These are phyloP conservation scores for Edolisoma coerulescens DNA, from an alignment of 2,113 vertebrate genomes.

Conservation along the genomic window DNA sequence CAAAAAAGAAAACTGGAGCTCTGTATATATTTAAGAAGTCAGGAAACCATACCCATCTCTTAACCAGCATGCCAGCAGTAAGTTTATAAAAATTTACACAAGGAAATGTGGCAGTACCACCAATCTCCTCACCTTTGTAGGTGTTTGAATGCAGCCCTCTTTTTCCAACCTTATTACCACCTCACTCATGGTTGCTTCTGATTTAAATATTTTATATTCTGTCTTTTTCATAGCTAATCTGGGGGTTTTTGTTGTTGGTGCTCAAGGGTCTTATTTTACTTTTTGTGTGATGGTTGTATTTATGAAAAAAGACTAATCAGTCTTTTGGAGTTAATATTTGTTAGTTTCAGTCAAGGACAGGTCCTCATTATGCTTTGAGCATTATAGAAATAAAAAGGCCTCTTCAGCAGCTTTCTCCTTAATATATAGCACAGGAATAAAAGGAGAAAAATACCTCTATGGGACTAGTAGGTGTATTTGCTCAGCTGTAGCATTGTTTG, in stretches of 20 bases:
- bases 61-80: not conserved
- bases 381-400: not conserved
- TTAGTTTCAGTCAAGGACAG: not conserved
- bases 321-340: not conserved
- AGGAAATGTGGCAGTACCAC: not conserved
- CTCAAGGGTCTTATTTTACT: not conserved
- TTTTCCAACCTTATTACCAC: not conserved
- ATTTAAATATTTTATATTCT: not conserved
- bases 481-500: not conserved
- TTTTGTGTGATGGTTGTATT: not conserved
- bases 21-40: not conserved
- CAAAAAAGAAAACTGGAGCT: not conserved
- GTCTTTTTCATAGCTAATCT: not conserved
- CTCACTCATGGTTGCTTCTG: not conserved
- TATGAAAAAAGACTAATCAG: not conserved
- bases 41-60: not conserved
- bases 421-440: not conserved
- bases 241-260: not conserved
- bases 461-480: not conserved
- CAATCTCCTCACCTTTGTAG: not conserved
- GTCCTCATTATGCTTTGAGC: not conserved
- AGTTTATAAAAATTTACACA: not conserved
- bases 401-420: not conserved
- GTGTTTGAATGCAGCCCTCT: not conserved
- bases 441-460: not conserved